Conservation (phyloP, 1,140 invertebrate species). For the Drosophila parabipectinata region DNA sequence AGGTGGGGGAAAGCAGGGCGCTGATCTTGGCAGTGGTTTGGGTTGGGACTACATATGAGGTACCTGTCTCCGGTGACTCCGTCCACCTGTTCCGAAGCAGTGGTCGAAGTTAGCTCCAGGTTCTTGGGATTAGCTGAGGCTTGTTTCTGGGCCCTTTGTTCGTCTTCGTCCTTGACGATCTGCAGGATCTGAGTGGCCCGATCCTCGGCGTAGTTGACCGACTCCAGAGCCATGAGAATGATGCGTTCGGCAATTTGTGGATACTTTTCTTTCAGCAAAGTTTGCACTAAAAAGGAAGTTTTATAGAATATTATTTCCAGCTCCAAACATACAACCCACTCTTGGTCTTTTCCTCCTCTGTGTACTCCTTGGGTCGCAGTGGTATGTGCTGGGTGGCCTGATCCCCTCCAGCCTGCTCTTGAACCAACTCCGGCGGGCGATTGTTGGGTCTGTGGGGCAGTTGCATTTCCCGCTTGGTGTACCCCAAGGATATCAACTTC, state of each 20-base stretch:
- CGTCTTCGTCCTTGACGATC: constrained; percentile 88
- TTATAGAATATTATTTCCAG: not conserved
- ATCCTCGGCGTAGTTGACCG: constrained; percentile 92
- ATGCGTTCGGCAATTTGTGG: constrained; percentile 91
- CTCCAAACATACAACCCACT: constrained; percentile 85
- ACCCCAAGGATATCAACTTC: constrained; percentile 90
- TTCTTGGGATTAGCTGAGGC: constrained; percentile 10
- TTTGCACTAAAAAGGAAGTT: constrained; percentile 87
- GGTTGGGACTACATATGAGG: not conserved
- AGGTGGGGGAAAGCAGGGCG: constrained; percentile 25
- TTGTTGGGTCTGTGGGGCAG: constrained; percentile 75
- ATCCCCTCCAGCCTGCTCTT: constrained; percentile 34
- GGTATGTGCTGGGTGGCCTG: constrained; percentile 75
- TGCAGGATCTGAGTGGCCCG: constrained; percentile 90
- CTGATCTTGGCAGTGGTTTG: constrained; percentile 7
- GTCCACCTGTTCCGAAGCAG: constrained; percentile 48
- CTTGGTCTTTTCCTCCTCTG: constrained; percentile 89
- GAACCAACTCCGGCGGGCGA: constrained; percentile 67
- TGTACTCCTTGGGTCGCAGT: constrained; percentile 88
- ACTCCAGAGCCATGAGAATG: constrained; percentile 93
- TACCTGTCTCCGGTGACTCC: constrained; percentile 44
- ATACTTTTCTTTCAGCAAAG: constrained; percentile 89
- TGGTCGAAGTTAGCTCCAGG: constrained; percentile 21
- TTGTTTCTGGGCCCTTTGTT: constrained; percentile 55
- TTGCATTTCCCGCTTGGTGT: constrained; percentile 90